A percentile compares a stretch with the other conserved stretches of the same genome.
phyloP scores from a whole-genome alignment of 2,113 vertebrate genomes.

The Solea solea region DNA sequence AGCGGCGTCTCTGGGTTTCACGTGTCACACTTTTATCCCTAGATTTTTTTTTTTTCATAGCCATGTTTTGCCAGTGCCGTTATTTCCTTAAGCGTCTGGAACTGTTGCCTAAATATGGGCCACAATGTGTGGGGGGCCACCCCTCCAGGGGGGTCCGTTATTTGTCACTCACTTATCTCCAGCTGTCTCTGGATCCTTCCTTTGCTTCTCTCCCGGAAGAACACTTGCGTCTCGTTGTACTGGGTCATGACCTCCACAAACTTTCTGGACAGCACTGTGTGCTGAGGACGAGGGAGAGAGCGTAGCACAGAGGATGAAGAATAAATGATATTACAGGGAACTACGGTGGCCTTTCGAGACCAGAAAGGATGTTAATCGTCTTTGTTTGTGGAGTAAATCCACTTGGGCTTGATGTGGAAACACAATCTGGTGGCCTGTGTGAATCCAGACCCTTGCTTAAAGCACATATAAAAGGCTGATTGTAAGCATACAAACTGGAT shows the following conservation, averaged over 20 bases:
- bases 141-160: background rate
- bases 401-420: too few species aligned
- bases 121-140: background rate
- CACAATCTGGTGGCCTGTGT: too few species aligned
- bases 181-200: conserved; percentile 93
- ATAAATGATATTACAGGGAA: too few species aligned
- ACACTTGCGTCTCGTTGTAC: conserved; percentile 93
- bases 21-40: conserved; percentile 11
- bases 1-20: conserved; percentile 14
- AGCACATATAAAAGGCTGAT: background rate
- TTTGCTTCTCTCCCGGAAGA: conserved; percentile 95
- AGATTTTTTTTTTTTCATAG: too few species aligned
- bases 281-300: conserved; percentile 73
- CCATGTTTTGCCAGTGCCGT: too few species aligned
- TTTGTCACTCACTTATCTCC: conserved; percentile 91
- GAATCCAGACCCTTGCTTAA: too few species aligned
- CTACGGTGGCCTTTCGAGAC: too few species aligned
- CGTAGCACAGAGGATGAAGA: background rate
- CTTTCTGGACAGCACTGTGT: conserved; percentile 90
- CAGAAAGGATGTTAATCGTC: too few species aligned
- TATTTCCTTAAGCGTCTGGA: conserved; percentile 1
- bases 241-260: conserved; percentile 96
- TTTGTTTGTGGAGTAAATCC: too few species aligned
- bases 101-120: background rate
- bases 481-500: background rate